These are phyloP conservation scores for Drosophila ustulata DNA, from an alignment of 2,888 invertebrate genomes.

Conservation along the genomic window DNA sequence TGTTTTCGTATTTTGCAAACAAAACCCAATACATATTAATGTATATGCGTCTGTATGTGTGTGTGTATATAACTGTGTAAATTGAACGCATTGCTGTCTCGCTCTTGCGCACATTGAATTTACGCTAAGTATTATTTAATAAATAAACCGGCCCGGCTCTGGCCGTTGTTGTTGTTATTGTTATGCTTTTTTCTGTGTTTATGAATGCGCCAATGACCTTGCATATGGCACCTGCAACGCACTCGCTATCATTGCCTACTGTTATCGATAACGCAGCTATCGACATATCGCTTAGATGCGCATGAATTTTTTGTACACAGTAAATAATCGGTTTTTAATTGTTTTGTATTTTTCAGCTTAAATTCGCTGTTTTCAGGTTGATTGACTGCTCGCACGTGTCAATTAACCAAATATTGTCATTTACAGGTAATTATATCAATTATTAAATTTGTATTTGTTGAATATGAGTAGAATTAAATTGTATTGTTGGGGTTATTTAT, in stretches of 20 bases:
- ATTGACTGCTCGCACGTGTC: constrained; percentile 45
- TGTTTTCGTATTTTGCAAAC: constrained; percentile 47
- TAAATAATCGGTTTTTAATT: constrained; percentile 10
- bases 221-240: constrained; percentile 44
- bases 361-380: constrained; percentile 23
- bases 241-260: constrained; percentile 3
- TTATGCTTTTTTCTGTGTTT: constrained; percentile 40
- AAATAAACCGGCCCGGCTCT: constrained; percentile 45
- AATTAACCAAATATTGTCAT: constrained; percentile 45
- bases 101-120: constrained; percentile 36
- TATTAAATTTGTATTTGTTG: no score
- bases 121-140: constrained; percentile 56
- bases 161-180: constrained; percentile 34
- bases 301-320: not conserved
- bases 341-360: constrained; percentile 25
- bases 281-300: constrained; percentile 29
- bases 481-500: not conserved
- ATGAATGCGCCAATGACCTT: constrained; percentile 46
- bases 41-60: not conserved
- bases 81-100: constrained; percentile 37
- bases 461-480: no score
- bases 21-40: constrained; percentile 16
- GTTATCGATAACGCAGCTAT: constrained; percentile 38
- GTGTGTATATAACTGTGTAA: constrained; percentile 17
- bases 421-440: constrained; percentile 27